These are phyloP conservation scores for Zophobas morio DNA, from an alignment of 1,140 invertebrate genomes.

Conservation along the genomic window DNA sequence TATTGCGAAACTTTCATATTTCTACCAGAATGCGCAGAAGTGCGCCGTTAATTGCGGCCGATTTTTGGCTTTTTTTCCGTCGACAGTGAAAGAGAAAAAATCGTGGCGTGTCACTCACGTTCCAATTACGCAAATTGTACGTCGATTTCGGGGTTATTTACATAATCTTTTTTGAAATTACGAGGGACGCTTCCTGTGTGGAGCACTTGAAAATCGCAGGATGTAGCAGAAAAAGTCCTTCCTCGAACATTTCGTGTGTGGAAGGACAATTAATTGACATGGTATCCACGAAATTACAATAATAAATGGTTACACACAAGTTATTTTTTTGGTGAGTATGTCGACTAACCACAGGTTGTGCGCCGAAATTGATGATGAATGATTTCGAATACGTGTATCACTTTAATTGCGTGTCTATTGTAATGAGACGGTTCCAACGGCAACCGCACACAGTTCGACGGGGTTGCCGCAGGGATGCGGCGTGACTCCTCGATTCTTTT, in stretches of 20 bases:
- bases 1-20: conserved; percentile 27
- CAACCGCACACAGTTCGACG: not conserved
- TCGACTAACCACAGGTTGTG: conserved; percentile 24
- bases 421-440: not conserved
- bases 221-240: not conserved
- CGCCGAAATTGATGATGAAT: conserved; percentile 13
- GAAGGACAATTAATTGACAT: conserved; percentile 18
- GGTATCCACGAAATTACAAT: conserved; percentile 29
- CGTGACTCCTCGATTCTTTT: conserved; percentile 1
- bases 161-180: no score
- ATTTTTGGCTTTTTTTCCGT: not conserved
- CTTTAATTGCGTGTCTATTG: conserved; percentile 23
- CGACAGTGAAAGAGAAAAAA: no score
- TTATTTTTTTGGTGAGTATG: conserved; percentile 16
- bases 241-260: not conserved
- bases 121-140: no score
- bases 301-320: conserved; percentile 28
- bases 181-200: no score
- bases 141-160: no score
- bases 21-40: conserved; percentile 10
- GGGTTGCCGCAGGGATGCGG: conserved; percentile 9
- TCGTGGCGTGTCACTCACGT: no score
- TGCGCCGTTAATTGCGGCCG: not conserved
- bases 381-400: conserved; percentile 31
- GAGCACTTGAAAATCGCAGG: not conserved